A percentile compares a stretch with the other conserved stretches of the same genome.
Conservation (phyloP, 1,140 invertebrate species). For the Hermetia illucens region DNA sequence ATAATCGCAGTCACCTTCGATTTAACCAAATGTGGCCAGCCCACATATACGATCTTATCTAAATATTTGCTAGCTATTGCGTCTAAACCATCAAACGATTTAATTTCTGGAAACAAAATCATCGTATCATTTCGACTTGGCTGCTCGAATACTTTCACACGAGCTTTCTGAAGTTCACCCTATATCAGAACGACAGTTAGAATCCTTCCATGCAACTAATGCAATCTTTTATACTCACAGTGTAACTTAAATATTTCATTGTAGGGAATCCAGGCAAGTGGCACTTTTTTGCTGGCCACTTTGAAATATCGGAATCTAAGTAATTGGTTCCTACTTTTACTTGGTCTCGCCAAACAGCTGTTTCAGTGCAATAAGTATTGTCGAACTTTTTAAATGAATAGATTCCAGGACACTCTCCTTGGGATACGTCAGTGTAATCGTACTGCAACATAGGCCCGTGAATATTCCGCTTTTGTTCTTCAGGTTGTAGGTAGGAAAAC, state of each 20-base stretch:
- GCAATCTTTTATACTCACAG: slow-evolving; percentile 33
- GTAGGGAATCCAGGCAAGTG: slow-evolving; percentile 86
- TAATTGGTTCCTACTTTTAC: slow-evolving; percentile 42
- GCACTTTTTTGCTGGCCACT: slow-evolving; percentile 49
- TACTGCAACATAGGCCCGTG: slow-evolving; percentile 79
- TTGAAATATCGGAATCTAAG: slow-evolving; percentile 59
- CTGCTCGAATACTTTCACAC: slow-evolving; percentile 79
- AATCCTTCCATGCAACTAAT: too few relatives aligned
- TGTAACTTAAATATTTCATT: slow-evolving; percentile 66
- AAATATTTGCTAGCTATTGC: slow-evolving; percentile 46
- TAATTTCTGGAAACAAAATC: slow-evolving; percentile 45
- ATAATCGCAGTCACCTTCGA: slow-evolving; percentile 33
- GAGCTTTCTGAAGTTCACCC: slow-evolving; percentile 50
- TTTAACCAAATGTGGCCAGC: slow-evolving; percentile 81
- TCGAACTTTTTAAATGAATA: slow-evolving; percentile 14
- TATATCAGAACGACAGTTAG: slow-evolving; percentile 7
- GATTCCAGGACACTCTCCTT: slow-evolving; percentile 10
- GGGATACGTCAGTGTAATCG: slow-evolving; percentile 33
- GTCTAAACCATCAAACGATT: slow-evolving; percentile 25
- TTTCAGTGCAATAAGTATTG: slow-evolving; percentile 23
- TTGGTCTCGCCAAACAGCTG: slow-evolving; percentile 38
- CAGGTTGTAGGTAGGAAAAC: slow-evolving; percentile 47
- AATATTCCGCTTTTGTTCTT: slow-evolving; percentile 61
- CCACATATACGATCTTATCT: slow-evolving; percentile 59
- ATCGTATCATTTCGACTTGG: slow-evolving; percentile 65